phyloP scores from a whole-genome alignment of 2,888 invertebrate genomes.

The Eupithecia subumbrata region DNA sequence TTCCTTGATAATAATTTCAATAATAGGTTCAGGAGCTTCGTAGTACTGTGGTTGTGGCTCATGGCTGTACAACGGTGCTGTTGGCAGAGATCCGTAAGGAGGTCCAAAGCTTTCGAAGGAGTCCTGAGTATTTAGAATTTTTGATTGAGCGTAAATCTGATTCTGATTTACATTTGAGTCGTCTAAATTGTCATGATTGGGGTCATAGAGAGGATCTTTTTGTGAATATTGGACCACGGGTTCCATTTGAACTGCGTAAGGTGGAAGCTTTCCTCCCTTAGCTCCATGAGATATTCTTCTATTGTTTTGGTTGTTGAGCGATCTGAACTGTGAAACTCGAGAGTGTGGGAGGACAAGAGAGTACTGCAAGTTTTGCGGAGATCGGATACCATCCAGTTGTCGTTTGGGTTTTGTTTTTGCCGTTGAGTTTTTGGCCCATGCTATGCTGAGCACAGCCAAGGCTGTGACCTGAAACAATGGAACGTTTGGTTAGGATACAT shows the following conservation, averaged over 20 bases:
- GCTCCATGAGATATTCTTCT: constrained; percentile 81
- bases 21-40: constrained; percentile 94
- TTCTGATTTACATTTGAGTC: constrained; percentile 73
- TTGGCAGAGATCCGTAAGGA: constrained; percentile 72
- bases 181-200: constrained; percentile 77
- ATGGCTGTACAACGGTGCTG: constrained; percentile 79
- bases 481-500: constrained; percentile 2
- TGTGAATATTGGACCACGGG: constrained; percentile 91
- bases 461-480: constrained; percentile 83
- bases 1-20: constrained; percentile 96
- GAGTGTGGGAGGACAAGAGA: constrained; percentile 84
- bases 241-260: constrained; percentile 92
- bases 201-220: constrained; percentile 90
- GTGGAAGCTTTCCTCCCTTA: constrained; percentile 83
- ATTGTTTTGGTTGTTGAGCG: constrained; percentile 76
- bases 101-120: constrained; percentile 78
- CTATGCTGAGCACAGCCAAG: constrained; percentile 81
- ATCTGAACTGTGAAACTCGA: constrained; percentile 80
- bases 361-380: constrained; percentile 85
- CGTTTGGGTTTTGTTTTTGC: constrained; percentile 82
- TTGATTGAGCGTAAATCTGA: constrained; percentile 78
- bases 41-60: constrained; percentile 82
- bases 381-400: constrained; percentile 80
- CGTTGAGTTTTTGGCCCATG: constrained; percentile 78
- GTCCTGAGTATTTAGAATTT: constrained; percentile 76